Evolutionary conservation across 2,797 vertebrate species (phyloP).

Genomic region (Orientallactaga sibirica): DNA sequence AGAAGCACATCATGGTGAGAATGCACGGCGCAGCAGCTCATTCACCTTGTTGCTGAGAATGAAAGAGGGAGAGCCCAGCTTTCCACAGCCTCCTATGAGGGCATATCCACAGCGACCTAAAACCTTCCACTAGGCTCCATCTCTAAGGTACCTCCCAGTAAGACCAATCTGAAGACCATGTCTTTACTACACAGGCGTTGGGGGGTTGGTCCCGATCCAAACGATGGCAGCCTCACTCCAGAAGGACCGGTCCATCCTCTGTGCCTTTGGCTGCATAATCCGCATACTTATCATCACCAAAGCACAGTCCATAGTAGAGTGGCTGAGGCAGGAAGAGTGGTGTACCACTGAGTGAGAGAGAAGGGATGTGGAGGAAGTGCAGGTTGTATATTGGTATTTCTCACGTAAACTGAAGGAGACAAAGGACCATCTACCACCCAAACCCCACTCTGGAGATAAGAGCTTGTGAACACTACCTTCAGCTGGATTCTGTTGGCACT

Average conservation of each 20-base stretch:
- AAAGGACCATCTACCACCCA: neutral
- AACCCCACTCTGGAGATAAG: too few relatives aligned
- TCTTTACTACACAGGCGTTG: neutral
- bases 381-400: rapidly evolving
- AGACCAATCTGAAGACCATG: neutral
- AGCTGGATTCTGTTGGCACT: neutral
- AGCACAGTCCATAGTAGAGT: neutral
- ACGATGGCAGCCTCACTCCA: neutral
- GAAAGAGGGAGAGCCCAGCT: neutral
- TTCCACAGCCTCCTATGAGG: neutral
- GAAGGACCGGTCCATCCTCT: neutral
- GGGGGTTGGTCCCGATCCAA: neutral
- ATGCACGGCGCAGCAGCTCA: neutral
- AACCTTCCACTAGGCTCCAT: neutral
- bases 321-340: neutral
- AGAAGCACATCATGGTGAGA: neutral
- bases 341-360: too few relatives aligned
- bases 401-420: neutral
- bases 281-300: neutral
- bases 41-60: neutral
- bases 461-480: neutral
- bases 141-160: neutral
- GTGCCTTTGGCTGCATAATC: too few relatives aligned
- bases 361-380: rapidly evolving
- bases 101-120: neutral